Conservation (phyloP, 2,888 invertebrate species). For the Pseudococcus viburni region DNA sequence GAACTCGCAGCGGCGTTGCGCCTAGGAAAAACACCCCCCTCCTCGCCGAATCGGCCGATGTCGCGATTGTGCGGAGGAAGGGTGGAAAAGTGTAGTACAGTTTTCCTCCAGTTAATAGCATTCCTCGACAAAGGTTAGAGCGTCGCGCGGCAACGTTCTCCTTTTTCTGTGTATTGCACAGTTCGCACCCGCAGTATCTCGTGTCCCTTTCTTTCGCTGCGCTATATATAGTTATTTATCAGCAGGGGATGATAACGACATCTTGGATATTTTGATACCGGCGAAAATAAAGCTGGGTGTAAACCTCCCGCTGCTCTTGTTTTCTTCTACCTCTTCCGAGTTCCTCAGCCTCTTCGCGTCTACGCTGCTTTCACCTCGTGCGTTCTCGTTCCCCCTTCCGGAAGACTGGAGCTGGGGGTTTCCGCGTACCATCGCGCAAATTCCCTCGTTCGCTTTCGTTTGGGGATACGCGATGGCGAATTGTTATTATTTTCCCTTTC, state of each 20-base stretch:
- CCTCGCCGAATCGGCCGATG: background rate
- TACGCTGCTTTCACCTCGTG: no score
- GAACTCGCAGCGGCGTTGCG: background rate
- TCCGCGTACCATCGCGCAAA: no score
- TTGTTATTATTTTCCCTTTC: no score
- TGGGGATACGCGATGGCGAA: no score
- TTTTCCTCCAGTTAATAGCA: constrained; percentile 60
- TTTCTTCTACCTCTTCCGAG: background rate
- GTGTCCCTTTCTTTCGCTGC: background rate
- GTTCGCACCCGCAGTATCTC: constrained; percentile 1
- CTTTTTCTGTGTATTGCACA: background rate
- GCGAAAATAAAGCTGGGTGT: constrained; percentile 52
- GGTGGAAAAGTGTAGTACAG: background rate
- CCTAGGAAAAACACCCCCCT: background rate
- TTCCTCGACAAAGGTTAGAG: constrained; percentile 55
- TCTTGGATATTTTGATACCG: constrained; percentile 64
- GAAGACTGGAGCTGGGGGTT: no score
- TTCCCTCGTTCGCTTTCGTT: no score
- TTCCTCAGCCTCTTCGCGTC: no score
- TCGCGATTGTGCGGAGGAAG: background rate
- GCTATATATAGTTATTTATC: constrained; percentile 55
- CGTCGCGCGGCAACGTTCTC: background rate
- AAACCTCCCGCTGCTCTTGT: background rate
- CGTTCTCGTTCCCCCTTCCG: no score
- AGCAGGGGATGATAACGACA: constrained; percentile 64